Conservation (phyloP, 1,140 invertebrate genomes). For the Brachionus sp. region DNA sequence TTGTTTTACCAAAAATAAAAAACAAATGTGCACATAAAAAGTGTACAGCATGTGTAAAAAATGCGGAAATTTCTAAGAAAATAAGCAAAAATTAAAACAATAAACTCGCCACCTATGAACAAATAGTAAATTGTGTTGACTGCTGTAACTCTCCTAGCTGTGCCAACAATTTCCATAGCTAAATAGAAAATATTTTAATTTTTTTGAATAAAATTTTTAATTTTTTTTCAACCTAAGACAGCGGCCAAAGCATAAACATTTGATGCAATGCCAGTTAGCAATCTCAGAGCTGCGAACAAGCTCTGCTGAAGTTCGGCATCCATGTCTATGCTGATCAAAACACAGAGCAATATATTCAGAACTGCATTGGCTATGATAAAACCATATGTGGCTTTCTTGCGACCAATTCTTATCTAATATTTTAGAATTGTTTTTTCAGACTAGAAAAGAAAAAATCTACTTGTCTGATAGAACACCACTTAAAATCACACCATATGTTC, state of each 20-base stretch:
- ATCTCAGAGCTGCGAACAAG: neutral
- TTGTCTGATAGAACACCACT: conserved; percentile 32
- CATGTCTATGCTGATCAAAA: conserved; percentile 6
- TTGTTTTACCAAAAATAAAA: conserved; percentile 21
- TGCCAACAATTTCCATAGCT: conserved; percentile 39
- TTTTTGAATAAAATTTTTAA: neutral
- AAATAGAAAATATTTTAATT: neutral
- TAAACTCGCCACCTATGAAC: conserved; percentile 34
- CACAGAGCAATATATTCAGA: neutral
- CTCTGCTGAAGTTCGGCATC: neutral
- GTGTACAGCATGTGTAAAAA: neutral
- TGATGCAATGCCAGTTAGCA: neutral
- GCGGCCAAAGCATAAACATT: conserved; percentile 11
- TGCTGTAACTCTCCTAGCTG: conserved; percentile 8
- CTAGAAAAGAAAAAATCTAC: neutral
- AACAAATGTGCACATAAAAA: conserved; percentile 1
- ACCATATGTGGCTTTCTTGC: conserved; percentile 12
- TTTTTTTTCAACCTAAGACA: neutral
- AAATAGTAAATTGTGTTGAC: conserved; percentile 27
- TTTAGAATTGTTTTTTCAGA: neutral
- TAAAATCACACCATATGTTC: neutral
- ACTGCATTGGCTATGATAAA: conserved; percentile 13
- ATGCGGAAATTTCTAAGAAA: conserved; percentile 23
- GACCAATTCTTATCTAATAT: conserved; percentile 10
- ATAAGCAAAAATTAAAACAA: conserved; percentile 39